Conservation (phyloP, 2,888 invertebrate species). For the Nomada ruficornis region DNA sequence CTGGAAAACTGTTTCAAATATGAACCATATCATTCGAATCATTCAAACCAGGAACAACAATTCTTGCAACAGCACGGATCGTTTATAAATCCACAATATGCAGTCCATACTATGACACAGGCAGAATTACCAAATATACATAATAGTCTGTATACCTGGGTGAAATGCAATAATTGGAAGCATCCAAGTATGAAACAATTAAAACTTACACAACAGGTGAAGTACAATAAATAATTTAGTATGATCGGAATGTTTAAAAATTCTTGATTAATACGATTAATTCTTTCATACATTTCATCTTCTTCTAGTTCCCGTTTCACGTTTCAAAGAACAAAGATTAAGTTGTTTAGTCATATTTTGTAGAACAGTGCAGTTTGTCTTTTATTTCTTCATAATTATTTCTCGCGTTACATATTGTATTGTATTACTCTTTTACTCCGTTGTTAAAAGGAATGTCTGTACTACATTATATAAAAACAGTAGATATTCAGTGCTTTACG, state of each 20-base stretch:
- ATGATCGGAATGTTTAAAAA: slow-evolving; percentile 29
- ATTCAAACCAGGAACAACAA: slow-evolving; percentile 72
- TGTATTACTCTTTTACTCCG: slow-evolving; percentile 25
- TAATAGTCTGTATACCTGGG: slow-evolving; percentile 64
- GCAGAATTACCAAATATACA: slow-evolving; percentile 60
- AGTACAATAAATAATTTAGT: slow-evolving; percentile 11
- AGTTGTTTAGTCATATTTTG: slow-evolving; percentile 23
- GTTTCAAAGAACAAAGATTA: slow-evolving; percentile 51
- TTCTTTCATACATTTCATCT: slow-evolving; percentile 30
- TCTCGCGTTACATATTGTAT: slow-evolving; percentile 14
- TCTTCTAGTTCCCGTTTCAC: slow-evolving; percentile 38
- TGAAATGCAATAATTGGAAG: slow-evolving; percentile 67
- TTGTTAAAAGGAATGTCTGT: slow-evolving; percentile 49
- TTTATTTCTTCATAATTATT: neutral
- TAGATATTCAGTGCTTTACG: slow-evolving; percentile 42
- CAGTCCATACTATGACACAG: slow-evolving; percentile 51
- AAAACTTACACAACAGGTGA: slow-evolving; percentile 71
- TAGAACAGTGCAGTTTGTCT: slow-evolving; percentile 14
- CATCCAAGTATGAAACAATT: slow-evolving; percentile 69
- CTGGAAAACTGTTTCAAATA: slow-evolving; percentile 59
- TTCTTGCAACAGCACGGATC: slow-evolving; percentile 65
- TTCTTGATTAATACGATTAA: neutral
- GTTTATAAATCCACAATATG: slow-evolving; percentile 61
- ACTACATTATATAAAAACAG: slow-evolving; percentile 39
- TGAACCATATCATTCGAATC: slow-evolving; percentile 73